A percentile compares a stretch with the other conserved stretches of the same genome.
Evolutionary conservation across 2,113 vertebrate genomes (phyloP).

Genomic region (Pipa parva): DNA sequence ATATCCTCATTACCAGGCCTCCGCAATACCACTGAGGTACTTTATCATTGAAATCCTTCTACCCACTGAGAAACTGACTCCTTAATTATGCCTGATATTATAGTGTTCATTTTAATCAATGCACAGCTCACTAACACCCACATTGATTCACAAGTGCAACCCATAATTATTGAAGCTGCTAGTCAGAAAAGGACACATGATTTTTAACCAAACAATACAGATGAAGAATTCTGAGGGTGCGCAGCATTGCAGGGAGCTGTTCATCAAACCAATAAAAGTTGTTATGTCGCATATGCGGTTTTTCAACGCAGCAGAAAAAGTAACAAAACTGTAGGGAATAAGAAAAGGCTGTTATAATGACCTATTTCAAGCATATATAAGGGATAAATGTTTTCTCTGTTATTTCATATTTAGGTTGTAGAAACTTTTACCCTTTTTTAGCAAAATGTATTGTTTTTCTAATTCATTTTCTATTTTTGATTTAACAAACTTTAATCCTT

Average conservation of each 20-base stretch:
- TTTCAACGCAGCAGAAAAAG: too few species aligned
- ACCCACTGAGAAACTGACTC: rapidly evolving
- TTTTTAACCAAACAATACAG: conserved; percentile 15
- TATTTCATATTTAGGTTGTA: too few species aligned
- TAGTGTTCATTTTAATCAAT: neutral
- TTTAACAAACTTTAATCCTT: too few species aligned
- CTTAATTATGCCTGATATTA: neutral
- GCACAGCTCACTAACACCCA: neutral
- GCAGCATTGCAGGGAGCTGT: neutral
- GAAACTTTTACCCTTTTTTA: too few species aligned
- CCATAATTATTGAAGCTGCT: conserved; percentile 27
- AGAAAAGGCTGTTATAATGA: too few species aligned
- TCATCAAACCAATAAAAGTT: neutral
- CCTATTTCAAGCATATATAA: too few species aligned
- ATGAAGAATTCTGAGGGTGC: conserved; percentile 3
- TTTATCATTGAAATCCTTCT: neutral
- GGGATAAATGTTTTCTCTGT: too few species aligned
- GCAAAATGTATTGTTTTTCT: too few species aligned
- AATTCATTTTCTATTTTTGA: too few species aligned
- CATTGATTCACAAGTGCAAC: neutral
- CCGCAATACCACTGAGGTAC: neutral
- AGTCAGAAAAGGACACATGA: conserved; percentile 17
- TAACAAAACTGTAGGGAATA: too few species aligned
- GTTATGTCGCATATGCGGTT: neutral
- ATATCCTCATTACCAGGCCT: neutral